Evolutionary conservation across 2,888 invertebrate genomes (phyloP).

Genomic region (Aplocera efformata): DNA sequence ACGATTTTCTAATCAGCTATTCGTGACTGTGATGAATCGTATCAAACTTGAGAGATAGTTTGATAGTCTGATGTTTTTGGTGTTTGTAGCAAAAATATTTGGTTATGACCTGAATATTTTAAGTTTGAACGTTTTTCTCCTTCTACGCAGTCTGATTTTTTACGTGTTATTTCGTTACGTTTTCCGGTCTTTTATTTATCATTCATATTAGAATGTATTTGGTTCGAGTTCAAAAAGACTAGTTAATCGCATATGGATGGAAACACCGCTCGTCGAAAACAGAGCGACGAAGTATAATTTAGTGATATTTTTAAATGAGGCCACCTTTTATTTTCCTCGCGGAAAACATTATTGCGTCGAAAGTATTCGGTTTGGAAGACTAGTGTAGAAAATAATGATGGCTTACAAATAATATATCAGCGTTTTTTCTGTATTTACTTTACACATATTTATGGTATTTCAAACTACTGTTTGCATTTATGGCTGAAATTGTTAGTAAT

Average conservation of each 20-base stretch:
- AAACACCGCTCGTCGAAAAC: slow-evolving; percentile 33
- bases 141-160: too few relatives aligned
- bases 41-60: slow-evolving; percentile 4
- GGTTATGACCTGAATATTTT: background rate
- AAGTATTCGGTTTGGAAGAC: slow-evolving; percentile 1
- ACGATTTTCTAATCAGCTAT: slow-evolving; percentile 31
- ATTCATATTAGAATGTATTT: slow-evolving; percentile 52
- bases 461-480: too few relatives aligned
- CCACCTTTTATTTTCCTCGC: slow-evolving; percentile 12
- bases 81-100: slow-evolving; percentile 2
- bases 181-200: background rate
- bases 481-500: too few relatives aligned
- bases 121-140: too few relatives aligned
- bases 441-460: too few relatives aligned
- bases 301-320: slow-evolving; percentile 17
- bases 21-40: slow-evolving; percentile 28
- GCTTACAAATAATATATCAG: too few relatives aligned
- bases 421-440: too few relatives aligned
- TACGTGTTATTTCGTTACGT: too few relatives aligned
- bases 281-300: slow-evolving; percentile 40
- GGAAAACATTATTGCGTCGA: slow-evolving; percentile 4
- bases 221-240: slow-evolving; percentile 57
- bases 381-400: too few relatives aligned
- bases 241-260: slow-evolving; percentile 48
- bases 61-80: background rate